Evolutionary conservation across 2,797 vertebrate genomes (phyloP), one percentile per base, ranked within the genome.

Genomic region (Spinibarbus caldwelli): DNA sequence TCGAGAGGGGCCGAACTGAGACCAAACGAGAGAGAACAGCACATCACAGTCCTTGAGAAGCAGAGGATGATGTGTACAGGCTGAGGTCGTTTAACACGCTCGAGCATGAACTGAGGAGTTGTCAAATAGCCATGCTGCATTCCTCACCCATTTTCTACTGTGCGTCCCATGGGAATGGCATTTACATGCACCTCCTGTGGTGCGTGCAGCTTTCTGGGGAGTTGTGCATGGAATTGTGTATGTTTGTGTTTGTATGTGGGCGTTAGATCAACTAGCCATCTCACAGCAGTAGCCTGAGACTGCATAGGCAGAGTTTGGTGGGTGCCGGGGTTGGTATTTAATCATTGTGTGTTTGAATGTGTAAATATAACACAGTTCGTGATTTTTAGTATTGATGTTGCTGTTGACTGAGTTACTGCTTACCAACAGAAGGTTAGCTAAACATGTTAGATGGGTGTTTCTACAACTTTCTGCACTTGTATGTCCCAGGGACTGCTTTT

Each of bases 41-140:
- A 45, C 49, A 85, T 84, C 83, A 83, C 71, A 87, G 82, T 70
- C 62, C 49, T 62, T 57, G 71, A 85, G 70, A 66, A 75, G 78
- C 21, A 31, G 73, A 49, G 59, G 75, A 54, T 34, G 83, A 86
- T 45, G 66, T 62, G 34, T 49, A 72, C 14, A 8, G 49, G 78
- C 84, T 67, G 82, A 89, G 83, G 54, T n/a, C n/a, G n/a, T n/a
- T n/a, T n/a, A n/a, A n/a, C n/a, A n/a, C n/a, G n/a, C n/a, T n/a
- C n/a, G n/a, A 67, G 77, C 78, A 71, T 80, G 78, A 88, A 88
- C 80, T 31, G 66, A 80, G 45, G 71, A 41, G 78, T 45, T 79
- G 79, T 82, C 43, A 85, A 12, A 70, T 31, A 57, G 54, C 34
- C 34, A 38, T 45, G 77, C 79, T 75, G 59, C 12, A 12, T 43